Evolutionary conservation across 2,113 vertebrate species (phyloP).

Genomic region (Vulpes ferrilata): DNA sequence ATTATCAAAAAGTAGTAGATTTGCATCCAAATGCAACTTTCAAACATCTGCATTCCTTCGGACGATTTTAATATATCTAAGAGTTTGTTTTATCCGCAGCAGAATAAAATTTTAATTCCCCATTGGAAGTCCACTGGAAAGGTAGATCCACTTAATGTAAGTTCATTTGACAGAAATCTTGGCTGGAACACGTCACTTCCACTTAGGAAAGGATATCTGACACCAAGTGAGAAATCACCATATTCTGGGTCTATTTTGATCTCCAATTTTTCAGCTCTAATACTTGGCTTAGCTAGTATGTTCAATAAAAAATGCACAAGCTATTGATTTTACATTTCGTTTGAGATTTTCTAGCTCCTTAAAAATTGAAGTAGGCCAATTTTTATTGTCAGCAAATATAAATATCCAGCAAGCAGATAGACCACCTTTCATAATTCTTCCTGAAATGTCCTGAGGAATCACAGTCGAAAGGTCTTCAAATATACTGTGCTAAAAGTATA

Average conservation of each 20-base stretch:
- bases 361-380: conserved; percentile 59
- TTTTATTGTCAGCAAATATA: conserved; percentile 70
- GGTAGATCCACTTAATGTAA: conserved; percentile 61
- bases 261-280: conserved; percentile 53
- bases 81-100: conserved; percentile 40
- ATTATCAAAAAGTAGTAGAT: conserved; percentile 22
- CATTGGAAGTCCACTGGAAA: conserved; percentile 42
- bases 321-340: conserved; percentile 65
- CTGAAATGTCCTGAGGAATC: conserved; percentile 4
- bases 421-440: conserved; percentile 17
- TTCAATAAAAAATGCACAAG: conserved; percentile 56
- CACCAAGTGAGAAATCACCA: conserved; percentile 54
- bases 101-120: conserved; percentile 62
- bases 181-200: background rate
- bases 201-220: conserved; percentile 54
- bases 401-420: background rate
- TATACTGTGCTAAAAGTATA: background rate
- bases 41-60: background rate
- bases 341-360: conserved; percentile 55
- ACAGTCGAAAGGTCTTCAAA: background rate
- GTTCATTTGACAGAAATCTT: conserved; percentile 58
- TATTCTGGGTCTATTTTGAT: conserved; percentile 44
- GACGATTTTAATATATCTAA: background rate
- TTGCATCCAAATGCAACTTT: conserved; percentile 23
- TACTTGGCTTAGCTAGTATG: conserved; percentile 52